phyloP scores from a whole-genome alignment of 2,888 invertebrate species.

The Pammene aurita region DNA sequence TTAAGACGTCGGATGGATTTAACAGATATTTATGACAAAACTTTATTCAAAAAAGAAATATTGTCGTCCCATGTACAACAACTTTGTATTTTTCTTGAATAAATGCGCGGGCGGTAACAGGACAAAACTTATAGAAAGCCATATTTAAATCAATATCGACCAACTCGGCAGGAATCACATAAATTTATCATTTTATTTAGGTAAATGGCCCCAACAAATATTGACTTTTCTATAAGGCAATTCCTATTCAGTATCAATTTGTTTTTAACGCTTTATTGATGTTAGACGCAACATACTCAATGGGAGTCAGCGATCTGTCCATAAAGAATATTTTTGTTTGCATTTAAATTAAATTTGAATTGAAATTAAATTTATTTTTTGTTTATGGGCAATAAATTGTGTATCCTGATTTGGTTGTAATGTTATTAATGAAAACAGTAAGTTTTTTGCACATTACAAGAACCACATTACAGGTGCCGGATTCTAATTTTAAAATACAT shows the following conservation, averaged over 20 bases:
- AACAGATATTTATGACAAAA: too few species aligned
- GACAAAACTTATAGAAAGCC: constrained; percentile 50
- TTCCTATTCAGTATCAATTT: constrained; percentile 72
- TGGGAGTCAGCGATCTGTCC: constrained; percentile 59
- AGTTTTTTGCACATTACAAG: background rate
- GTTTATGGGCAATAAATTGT: constrained; percentile 25
- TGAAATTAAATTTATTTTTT: constrained; percentile 54
- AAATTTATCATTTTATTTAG: constrained; percentile 61
- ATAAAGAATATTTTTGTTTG: constrained; percentile 62
- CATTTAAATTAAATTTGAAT: constrained; percentile 58
- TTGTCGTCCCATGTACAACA: too few species aligned
- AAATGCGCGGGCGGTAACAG: too few species aligned
- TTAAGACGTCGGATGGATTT: too few species aligned
- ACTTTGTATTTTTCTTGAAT: too few species aligned
- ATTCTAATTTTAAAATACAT: too few species aligned
- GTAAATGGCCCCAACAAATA: constrained; percentile 62
- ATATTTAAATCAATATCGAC: constrained; percentile 61
- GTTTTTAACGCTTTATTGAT: constrained; percentile 60
- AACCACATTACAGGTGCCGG: too few species aligned
- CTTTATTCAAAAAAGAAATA: too few species aligned
- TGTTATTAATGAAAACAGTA: background rate
- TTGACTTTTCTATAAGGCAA: constrained; percentile 59
- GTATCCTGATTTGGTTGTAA: constrained; percentile 13
- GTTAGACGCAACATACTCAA: constrained; percentile 51
- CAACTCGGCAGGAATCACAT: constrained; percentile 55